These are phyloP conservation scores for Sylvilagus bachmani DNA, from an alignment of 2,113 vertebrate genomes.

Conservation along the genomic window DNA sequence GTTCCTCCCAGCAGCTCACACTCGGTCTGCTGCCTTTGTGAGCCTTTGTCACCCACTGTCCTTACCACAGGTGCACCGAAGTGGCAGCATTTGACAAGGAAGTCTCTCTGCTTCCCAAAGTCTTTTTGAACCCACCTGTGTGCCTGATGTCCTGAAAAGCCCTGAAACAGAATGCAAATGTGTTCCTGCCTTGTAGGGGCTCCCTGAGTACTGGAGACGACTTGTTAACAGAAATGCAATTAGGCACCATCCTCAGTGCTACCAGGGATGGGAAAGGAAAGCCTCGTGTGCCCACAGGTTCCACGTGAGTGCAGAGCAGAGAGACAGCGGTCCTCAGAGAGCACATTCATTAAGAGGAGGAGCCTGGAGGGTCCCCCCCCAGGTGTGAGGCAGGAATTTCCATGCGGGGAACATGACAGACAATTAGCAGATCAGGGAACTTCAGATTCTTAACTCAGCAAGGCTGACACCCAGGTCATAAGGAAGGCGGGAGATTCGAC, in stretches of 20 bases:
- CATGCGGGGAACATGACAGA: neutral
- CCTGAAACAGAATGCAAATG: neutral
- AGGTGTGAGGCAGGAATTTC: neutral
- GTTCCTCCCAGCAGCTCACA: rapidly evolving
- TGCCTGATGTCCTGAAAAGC: neutral
- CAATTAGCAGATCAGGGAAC: neutral
- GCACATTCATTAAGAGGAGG: neutral
- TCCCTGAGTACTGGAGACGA: neutral
- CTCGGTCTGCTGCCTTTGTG: too few relatives aligned
- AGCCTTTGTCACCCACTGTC: neutral
- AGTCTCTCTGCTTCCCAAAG: neutral
- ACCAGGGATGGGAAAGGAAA: neutral
- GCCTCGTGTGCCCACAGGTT: rapidly evolving
- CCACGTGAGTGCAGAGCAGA: neutral
- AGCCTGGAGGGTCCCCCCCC: neutral
- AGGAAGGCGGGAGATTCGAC: neutral
- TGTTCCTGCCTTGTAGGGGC: neutral
- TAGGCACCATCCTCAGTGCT: rapidly evolving
- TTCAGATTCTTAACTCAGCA: neutral
- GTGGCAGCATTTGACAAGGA: neutral
- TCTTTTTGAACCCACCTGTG: neutral
- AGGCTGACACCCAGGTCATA: neutral
- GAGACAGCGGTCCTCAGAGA: neutral
- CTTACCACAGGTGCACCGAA: neutral
- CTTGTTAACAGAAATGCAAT: too few relatives aligned